These are phyloP conservation scores for Alfaro cultratus DNA, from an alignment of 2,797 vertebrate species.

Conservation along the genomic window DNA sequence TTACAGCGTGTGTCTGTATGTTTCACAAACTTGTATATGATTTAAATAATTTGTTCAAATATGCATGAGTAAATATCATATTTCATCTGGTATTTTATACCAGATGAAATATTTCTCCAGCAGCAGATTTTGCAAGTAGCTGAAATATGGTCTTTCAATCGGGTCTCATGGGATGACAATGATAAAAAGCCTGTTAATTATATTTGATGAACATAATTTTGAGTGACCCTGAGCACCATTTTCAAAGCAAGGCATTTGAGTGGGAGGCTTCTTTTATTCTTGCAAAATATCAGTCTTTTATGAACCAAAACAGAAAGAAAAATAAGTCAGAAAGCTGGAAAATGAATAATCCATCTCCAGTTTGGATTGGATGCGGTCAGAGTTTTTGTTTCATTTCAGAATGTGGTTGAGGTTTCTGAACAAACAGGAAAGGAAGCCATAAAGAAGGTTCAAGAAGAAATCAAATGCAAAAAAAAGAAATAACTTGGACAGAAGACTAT, in stretches of 20 bases:
- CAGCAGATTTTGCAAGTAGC: background rate
- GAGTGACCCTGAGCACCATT: background rate
- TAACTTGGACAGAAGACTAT: background rate
- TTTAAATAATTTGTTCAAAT: background rate
- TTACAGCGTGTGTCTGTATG: background rate
- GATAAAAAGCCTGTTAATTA: constrained; percentile 2
- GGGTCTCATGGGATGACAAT: background rate
- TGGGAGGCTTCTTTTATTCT: background rate
- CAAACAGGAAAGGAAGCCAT: background rate
- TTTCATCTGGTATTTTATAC: background rate
- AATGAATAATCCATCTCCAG: background rate
- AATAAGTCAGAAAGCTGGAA: background rate
- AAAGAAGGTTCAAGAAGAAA: background rate
- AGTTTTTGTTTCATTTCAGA: background rate
- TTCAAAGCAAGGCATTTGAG: constrained; percentile 1
- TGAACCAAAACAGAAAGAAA: background rate
- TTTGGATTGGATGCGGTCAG: background rate
- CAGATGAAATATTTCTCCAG: background rate
- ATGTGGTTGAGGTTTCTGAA: background rate
- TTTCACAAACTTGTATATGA: background rate
- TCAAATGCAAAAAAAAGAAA: background rate
- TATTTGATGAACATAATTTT: background rate
- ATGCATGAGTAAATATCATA: background rate
- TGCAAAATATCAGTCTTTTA: background rate
- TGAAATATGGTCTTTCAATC: background rate